Base-by-base conservation (phyloP, 2,113 vertebrate species). In the Potamarius usumacintae region DNA sequence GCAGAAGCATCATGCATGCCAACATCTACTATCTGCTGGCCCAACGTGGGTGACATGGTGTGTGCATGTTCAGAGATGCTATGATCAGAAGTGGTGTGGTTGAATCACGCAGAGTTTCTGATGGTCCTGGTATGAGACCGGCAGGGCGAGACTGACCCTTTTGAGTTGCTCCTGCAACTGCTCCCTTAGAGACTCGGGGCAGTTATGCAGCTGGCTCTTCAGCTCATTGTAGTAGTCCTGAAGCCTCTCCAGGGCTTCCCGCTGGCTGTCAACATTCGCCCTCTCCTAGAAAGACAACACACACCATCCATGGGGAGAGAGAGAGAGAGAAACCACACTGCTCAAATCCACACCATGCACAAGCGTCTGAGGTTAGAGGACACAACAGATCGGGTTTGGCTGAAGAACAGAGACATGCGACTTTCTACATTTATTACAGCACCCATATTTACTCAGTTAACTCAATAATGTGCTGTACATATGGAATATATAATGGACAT, bases 181-280 rank as follows among this genome's bases (percentile, higher is more conserved):
- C 94, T 98, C 97, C 94, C 94, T 95, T 95, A 98, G 93, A 79
- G 98, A 97, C 95, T 99, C 97, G 48, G 98, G 98, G 96, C 98
- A 99, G 95, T 98, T 97, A 96, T 96, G 96, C 90, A 99, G 97
- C 95, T 98, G 98, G 94, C 94, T 97, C 97, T 96, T 96, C 96
- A 97, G 95, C 95, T 98, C 97, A 94, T 95, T 94, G 95, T 96
- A 97, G 92, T 96, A 94, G 83, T 94, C 97, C 94, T 93, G 97
- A 92, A 97, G 97, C 93, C 96, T 96, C 94, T 97, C 96, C 94
- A 99, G 96, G 93, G 96, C 96, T 94, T 95, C 96, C 91, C 96
- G 96, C 95, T 97, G 97, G 17, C 95, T 95, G 93, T 97, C 97
- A 94, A 99, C 94, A 93, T 97, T 97, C 95, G 96, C 97, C 94